Evolutionary conservation across 2,797 vertebrate genomes (phyloP).

Genomic region (Tokudaia tokunoshimensis): DNA sequence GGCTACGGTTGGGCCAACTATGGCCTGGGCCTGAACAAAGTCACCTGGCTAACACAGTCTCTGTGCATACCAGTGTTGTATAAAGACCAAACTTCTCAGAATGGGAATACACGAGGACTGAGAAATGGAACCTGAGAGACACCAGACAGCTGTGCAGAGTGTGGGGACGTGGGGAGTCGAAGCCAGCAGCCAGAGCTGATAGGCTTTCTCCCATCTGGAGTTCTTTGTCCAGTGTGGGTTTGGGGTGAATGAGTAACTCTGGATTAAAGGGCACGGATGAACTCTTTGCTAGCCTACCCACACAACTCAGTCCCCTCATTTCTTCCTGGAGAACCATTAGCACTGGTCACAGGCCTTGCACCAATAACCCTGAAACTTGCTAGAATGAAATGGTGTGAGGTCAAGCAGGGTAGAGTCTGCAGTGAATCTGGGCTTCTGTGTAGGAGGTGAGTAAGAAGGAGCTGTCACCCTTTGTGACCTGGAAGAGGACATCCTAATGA

Average conservation of each 20-base stretch:
- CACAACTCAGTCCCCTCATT: not conserved
- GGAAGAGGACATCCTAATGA: not conserved
- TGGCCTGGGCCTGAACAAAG: not conserved
- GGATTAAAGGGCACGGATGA: not conserved
- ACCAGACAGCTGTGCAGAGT: not conserved
- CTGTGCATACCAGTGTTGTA: not conserved
- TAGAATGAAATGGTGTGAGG: not conserved
- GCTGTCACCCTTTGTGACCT: not conserved
- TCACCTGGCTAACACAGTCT: not conserved
- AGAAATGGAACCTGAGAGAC: not conserved
- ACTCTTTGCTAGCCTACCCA: too few species aligned
- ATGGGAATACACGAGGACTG: not conserved
- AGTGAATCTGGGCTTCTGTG: not conserved
- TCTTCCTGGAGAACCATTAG: not conserved
- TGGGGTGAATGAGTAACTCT: not conserved
- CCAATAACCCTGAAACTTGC: not conserved
- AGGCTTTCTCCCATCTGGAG: not conserved
- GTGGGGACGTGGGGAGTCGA: not conserved
- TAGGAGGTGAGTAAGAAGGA: not conserved
- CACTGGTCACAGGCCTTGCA: not conserved
- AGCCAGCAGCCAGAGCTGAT: not conserved
- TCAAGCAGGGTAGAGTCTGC: not conserved
- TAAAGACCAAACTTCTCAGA: not conserved
- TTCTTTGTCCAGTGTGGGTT: not conserved
- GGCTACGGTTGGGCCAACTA: not conserved